phyloP scores from a whole-genome alignment of 2,888 invertebrate species.

The Lasioglossum oenotherae region DNA sequence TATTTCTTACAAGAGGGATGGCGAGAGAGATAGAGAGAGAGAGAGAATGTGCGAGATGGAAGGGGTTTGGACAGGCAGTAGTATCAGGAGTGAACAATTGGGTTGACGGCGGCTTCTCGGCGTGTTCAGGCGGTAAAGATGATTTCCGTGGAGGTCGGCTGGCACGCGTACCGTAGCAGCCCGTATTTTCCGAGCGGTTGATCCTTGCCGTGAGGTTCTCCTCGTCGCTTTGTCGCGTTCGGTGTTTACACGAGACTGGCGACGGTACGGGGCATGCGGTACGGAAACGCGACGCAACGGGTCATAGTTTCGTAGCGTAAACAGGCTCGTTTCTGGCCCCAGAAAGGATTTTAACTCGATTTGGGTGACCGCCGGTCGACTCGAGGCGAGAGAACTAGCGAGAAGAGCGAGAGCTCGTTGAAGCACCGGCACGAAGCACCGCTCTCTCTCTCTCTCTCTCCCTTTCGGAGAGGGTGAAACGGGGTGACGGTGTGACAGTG shows the following conservation, averaged over 20 bases:
- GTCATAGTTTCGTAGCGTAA: constrained; percentile 33
- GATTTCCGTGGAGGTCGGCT: neutral
- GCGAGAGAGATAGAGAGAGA: neutral
- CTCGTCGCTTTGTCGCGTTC: neutral
- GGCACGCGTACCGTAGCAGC: neutral
- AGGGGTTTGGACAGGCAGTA: neutral
- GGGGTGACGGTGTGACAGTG: constrained; percentile 12
- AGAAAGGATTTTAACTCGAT: constrained; percentile 67
- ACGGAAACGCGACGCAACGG: neutral
- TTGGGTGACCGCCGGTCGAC: constrained; percentile 47
- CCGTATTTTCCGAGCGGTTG: constrained; percentile 12
- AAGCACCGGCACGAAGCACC: neutral
- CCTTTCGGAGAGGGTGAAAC: neutral
- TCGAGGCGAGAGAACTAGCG: constrained; percentile 1
- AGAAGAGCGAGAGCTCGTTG: neutral
- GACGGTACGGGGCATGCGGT: neutral
- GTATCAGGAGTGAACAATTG: neutral
- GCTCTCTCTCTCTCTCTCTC: neutral
- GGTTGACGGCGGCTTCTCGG: neutral
- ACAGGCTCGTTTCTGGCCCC: constrained; percentile 24
- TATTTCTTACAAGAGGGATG: neutral
- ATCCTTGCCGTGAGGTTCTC: neutral
- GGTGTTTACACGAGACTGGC: neutral
- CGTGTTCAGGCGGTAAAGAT: constrained; percentile 1
- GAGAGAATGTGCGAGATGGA: neutral